A percentile compares a stretch with the other conserved stretches of the same genome.
Conservation (phyloP, 2,888 invertebrate genomes). For the Drosophila diplacantha region DNA sequence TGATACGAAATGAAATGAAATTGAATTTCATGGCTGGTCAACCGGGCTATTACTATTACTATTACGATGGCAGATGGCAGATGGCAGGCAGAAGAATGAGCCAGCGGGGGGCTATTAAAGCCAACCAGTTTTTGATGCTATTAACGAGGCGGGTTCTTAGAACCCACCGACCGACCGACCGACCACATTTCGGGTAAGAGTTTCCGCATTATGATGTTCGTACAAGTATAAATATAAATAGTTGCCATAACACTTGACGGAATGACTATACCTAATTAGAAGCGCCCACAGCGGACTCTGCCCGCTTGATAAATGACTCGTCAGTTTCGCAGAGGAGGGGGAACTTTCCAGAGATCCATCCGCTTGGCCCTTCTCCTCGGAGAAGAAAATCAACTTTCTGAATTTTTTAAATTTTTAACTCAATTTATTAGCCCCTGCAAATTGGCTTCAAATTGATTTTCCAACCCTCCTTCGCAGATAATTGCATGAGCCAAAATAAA, state of each 20-base stretch:
- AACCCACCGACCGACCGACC: conserved; percentile 37
- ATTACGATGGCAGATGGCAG: conserved; percentile 52
- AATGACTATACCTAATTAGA: conserved; percentile 37
- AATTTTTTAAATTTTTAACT: conserved; percentile 60
- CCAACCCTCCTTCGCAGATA: conserved; percentile 14
- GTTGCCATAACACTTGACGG: conserved; percentile 46
- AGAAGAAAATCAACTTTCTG: conserved; percentile 54
- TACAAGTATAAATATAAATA: conserved; percentile 46
- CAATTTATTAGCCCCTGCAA: conserved; percentile 64
- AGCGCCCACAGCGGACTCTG: conserved; percentile 32
- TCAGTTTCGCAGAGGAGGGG: background rate
- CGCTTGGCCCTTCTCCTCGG: background rate
- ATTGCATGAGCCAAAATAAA: conserved; percentile 38
- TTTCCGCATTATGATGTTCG: conserved; percentile 53
- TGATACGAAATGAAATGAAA: conserved; percentile 57
- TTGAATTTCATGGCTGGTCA: conserved; percentile 62
- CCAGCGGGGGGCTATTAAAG: conserved; percentile 50
- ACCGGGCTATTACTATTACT: conserved; percentile 37
- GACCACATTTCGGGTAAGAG: conserved; percentile 45
- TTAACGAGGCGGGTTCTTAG: conserved; percentile 61
- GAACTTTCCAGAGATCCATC: conserved; percentile 24
- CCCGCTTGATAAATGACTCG: conserved; percentile 52
- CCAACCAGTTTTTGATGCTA: conserved; percentile 61
- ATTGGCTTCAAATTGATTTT: conserved; percentile 68
- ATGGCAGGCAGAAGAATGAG: conserved; percentile 42